phyloP scores from a whole-genome alignment of 23 tunicate species.

The Styela clava region DNA sequence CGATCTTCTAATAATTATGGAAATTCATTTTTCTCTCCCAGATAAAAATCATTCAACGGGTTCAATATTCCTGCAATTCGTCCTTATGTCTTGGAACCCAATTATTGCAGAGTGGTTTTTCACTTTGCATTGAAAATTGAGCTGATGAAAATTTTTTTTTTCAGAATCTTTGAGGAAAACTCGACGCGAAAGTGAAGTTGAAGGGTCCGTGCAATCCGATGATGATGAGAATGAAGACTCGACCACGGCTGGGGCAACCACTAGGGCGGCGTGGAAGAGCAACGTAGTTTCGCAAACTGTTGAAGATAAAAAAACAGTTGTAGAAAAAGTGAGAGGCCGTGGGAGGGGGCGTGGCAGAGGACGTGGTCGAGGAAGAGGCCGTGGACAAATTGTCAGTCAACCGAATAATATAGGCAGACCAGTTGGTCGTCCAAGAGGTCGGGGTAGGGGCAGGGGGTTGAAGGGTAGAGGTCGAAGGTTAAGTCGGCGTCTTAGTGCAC shows the following conservation, averaged over 20 bases:
- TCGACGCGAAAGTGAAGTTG: conserved; percentile 1
- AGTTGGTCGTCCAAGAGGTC: neutral
- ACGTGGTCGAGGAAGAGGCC: conserved; percentile 47
- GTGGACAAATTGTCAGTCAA: neutral
- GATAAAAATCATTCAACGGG: too few relatives aligned
- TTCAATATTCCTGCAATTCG: too few relatives aligned
- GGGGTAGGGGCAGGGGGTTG: neutral
- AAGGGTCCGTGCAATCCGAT: neutral
- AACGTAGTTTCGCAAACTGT: neutral
- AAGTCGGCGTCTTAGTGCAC: conserved; percentile 17
- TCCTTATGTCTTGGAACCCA: too few relatives aligned
- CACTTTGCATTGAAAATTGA: too few relatives aligned
- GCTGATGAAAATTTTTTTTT: too few relatives aligned
- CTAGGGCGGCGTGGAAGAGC: conserved; percentile 28
- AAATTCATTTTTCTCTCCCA: too few relatives aligned
- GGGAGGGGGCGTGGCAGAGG: conserved; percentile 30
- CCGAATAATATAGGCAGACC: neutral
- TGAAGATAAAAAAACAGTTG: conserved; percentile 1
- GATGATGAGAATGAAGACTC: conserved; percentile 4
- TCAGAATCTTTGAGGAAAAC: neutral
- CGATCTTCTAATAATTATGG: too few relatives aligned
- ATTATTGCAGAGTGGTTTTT: too few relatives aligned
- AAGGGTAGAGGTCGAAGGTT: conserved; percentile 14
- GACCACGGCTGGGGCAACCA: neutral
- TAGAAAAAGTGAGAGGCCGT: conserved; percentile 10